Base-by-base conservation (phyloP, 1,140 invertebrate species). In the Aphelenchoides fujianensis region DNA sequence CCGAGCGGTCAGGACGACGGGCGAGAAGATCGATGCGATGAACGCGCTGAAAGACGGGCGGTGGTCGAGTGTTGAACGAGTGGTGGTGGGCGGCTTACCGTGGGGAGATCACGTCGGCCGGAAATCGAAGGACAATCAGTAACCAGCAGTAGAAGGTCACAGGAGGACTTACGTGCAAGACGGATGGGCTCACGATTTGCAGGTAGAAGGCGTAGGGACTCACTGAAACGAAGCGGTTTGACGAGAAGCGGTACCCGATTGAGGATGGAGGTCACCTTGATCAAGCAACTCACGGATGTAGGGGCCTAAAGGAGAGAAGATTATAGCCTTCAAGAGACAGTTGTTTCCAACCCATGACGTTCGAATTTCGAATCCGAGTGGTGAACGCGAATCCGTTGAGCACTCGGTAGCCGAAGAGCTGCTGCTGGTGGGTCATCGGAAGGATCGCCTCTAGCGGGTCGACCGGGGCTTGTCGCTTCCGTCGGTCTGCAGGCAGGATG, bases 201-300 rank as follows among this genome's bases (percentile, higher is more conserved):
- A 66, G 32, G 53, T 66, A 66, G 63, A 66, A 66, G n/a, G 63
- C 63, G 3, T 19, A 66, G 19, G 63, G 63, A 48, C 41, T 48
- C 41, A 48, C 63, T 34, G 31, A 37, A 66, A n/a, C 23, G 41
- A n/a, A n/a, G 41, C 41, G 23, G 23, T 16, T 48, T 23, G 23
- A 48, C 41, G n/a, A 48, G 41, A 48, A 48, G 41, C 41, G 12
- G 23, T n/a, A n/a, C n/a, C n/a, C n/a, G n/a, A n/a, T 48, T 48
- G 23, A 48, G 23, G 23, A 48, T 48, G 12, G 23, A 48, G 12
- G 23, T 12, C 23, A 48, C 41, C 23, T 12, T 48, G 41, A 12
- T 48, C 55, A 5, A 7, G 23, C 5, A 59, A 59, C 19, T 59
- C 34, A 59, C 55, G 28, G 32, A 66, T 66, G 34, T 66, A 66